Evolutionary conservation across 2,888 invertebrate species (phyloP), one percentile per base, ranked within the genome.

Genomic region (Synergus japonicus): DNA sequence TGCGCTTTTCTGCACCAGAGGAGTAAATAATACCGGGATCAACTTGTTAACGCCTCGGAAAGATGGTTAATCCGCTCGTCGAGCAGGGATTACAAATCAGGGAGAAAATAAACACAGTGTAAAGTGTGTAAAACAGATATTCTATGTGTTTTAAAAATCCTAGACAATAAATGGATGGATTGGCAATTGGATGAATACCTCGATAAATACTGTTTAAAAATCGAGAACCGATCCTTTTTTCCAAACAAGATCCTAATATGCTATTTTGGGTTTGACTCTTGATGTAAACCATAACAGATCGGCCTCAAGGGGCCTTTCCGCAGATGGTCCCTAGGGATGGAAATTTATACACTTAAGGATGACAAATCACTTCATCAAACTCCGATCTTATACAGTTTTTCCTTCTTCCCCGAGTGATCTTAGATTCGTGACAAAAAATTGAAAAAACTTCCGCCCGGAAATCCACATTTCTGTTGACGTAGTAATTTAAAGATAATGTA

Each of bases 241-340:
- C 9, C 4, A 15, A 49, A 69, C 46, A 69, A 49, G 46, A n/a
- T 37, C 13, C 15, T 29, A 15, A 49, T 29, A 37, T 29, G 46
- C 29, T 69, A 69, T 69, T 69, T 69, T 69, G 49, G 69, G 69
- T 46, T 67, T 46, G 46, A 44, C 43, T 67, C 13, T 67, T 29
- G 49, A 69, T 69, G 12, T 29, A 13, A 37, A 15, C 41, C n/a
- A 15, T 13, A 69, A 69, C 46, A 49, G 49, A 69, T 49, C n/a
- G 41, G 41, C 29, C 69, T 69, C 49, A 29, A 69, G 69, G 29
- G 69, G 22, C 65, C 65, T 65, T 65, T 65, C 41, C 29, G 65
- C 69, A 69, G 69, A 69, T 69, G 69, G 49, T 69, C 69, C 69
- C 46, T 69, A 46, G 69, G 69, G 69, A 69, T 44, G 9, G 69